phyloP scores from a whole-genome alignment of 2,888 invertebrate genomes.

The Buathra laborator region DNA sequence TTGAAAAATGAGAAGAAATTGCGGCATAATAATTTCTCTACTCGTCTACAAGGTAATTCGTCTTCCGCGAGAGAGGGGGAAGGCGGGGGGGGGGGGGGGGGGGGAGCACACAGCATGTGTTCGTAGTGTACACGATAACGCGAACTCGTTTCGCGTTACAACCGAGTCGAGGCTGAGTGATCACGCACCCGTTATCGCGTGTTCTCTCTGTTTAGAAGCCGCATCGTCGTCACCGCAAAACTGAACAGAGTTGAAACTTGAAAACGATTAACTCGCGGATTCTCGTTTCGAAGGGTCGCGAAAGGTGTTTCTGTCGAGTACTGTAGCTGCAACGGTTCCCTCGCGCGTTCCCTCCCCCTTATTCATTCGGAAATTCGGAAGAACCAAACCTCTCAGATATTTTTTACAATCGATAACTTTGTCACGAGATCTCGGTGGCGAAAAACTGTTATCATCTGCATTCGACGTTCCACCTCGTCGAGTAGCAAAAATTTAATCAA shows the following conservation, averaged over 20 bases:
- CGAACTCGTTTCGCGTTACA: constrained; percentile 62
- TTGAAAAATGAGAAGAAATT: constrained; percentile 25
- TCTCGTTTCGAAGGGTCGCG: neutral
- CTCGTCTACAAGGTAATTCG: constrained; percentile 65
- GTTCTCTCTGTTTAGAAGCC: constrained; percentile 47
- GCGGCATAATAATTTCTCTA: constrained; percentile 61
- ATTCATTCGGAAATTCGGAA: neutral
- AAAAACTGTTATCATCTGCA: constrained; percentile 38
- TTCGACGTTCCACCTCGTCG: constrained; percentile 26
- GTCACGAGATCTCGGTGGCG: constrained; percentile 14
- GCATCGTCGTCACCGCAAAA: constrained; percentile 34
- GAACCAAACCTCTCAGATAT: neutral
- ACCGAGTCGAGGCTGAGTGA: constrained; percentile 33
- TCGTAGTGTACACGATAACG: constrained; percentile 60
- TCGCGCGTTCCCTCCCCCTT: neutral
- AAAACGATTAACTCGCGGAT: constrained; percentile 30
- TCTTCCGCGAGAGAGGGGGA: constrained; percentile 39
- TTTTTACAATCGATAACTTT: constrained; percentile 13
- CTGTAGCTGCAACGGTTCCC: neutral
- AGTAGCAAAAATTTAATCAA: constrained; percentile 38
- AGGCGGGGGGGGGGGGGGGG: too few relatives aligned
- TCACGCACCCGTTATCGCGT: constrained; percentile 68
- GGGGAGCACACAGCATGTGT: constrained; percentile 54
- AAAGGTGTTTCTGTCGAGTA: neutral
- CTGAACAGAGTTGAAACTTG: constrained; percentile 21